Conservation (phyloP, 2,797 vertebrate species). For the Denticeps clupeoides region DNA sequence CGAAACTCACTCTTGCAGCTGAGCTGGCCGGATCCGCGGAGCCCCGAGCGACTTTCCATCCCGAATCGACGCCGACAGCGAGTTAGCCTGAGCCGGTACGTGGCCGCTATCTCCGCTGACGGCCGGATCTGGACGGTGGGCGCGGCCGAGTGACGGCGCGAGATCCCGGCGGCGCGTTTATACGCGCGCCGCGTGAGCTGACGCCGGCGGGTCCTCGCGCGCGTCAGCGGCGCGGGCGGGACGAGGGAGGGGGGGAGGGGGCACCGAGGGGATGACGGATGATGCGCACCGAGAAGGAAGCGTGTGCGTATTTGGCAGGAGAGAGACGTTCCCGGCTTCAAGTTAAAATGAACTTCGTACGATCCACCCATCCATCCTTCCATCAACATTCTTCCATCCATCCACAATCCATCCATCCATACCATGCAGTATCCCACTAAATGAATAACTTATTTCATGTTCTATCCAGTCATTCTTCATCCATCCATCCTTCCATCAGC, state of each 20-base stretch:
- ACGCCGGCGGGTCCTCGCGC: constrained; percentile 44
- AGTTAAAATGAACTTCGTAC: too few species aligned
- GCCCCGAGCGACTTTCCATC: constrained; percentile 51
- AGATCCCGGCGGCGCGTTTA: constrained; percentile 39
- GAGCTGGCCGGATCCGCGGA: constrained; percentile 33
- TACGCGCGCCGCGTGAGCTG: constrained; percentile 51
- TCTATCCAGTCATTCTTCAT: too few species aligned
- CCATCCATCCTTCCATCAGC: too few species aligned
- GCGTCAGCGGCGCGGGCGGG: constrained; percentile 31
- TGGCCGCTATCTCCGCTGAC: constrained; percentile 68
- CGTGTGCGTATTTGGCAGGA: constrained; percentile 22
- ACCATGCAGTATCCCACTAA: too few species aligned
- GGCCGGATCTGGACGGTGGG: constrained; percentile 51
- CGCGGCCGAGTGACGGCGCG: constrained; percentile 46
- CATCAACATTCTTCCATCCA: background rate
- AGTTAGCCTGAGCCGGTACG: constrained; percentile 61
- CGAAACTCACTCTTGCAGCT: constrained; percentile 58
- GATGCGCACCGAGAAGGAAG: constrained; percentile 37
- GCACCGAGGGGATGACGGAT: constrained; percentile 7
- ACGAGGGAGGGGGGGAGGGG: too few species aligned
- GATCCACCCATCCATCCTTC: background rate
- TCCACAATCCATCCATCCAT: too few species aligned
- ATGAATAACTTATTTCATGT: too few species aligned
- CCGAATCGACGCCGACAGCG: constrained; percentile 67
- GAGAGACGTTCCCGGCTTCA: background rate